Base-by-base conservation (phyloP, 2,888 invertebrate genomes). In the Carcina quercana region DNA sequence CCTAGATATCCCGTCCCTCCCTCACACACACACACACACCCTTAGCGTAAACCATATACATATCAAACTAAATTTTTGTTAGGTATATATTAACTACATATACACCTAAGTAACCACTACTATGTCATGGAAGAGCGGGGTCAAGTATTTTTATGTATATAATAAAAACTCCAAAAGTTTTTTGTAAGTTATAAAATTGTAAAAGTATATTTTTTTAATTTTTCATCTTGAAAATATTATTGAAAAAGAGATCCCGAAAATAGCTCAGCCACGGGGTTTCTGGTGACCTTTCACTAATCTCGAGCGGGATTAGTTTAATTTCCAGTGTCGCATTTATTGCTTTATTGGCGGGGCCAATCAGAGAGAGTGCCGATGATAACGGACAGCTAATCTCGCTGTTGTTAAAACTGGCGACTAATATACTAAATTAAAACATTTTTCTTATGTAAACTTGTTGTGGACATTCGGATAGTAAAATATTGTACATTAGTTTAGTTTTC, bases 401-500 rank as follows among this genome's bases (percentile, higher is more conserved):
- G 52, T 61, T 60, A 53, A 63, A 66, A 57, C 51, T 52, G 54
- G 45, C 48, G 42, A 50, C 48, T 56, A 70, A 73, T 69, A 66
- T 51, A 62, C 49, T 57, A 66, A 73, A 70, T 68, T 61, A 59
- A 51, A 42, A 32, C 45, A 44, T 47, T 50, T 38, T 29, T 20
- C 30, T 28, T 32, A 34, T 12, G 30, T 26, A 11, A 11, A 11
- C 15, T 28, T 34, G 30, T 12, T 21, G 15, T 37, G 45, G 47
- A 45, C 24, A 38, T 29, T 3, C 24, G n/a, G n/a, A n/a, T n/a
- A n/a, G n/a, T n/a, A n/a, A n/a, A n/a, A n/a, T n/a, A n/a, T n/a
- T n/a, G n/a, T n/a, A n/a, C n/a, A n/a, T n/a, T n/a, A n/a, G n/a
- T n/a, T n/a, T n/a, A n/a, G n/a, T n/a, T n/a, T n/a, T n/a, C n/a